Evolutionary conservation across 2,797 vertebrate species (phyloP), one percentile per base, ranked within the genome.

Genomic region (Onychomys torridus): DNA sequence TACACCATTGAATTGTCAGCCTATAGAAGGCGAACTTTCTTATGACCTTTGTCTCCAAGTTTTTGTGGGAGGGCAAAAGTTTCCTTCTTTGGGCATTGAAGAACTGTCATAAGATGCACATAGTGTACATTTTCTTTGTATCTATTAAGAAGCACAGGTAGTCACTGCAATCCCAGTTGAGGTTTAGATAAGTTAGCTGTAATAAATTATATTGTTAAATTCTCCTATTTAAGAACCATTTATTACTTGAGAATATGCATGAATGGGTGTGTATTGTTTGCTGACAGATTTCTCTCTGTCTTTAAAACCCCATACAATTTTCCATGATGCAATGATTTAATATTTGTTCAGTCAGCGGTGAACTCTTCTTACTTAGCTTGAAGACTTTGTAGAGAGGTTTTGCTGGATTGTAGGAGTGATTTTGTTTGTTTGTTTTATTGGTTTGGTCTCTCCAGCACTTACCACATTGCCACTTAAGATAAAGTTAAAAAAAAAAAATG

Each of bases 401-500:
- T 78, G 2, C 34, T 81, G 37, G 19, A 8, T 67, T 86, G 46
- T 59, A n/a, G 83, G 1, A 78, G 61, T 9, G n/a, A 63, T 84
- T 67, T 59, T 59, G 49, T 52, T 52, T 52, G 49, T 52, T 52
- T 67, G n/a, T 85, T 40, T 25, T 17, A 8, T 65, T 25, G 34
- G 32, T 37, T 90, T 81, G 17, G 2, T 92, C 61, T 88, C 71
- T 32, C 17, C 32, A 90, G 29, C 16, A 43, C 7, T 71, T 89
- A 52, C 25, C 21, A 57, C 55, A 59, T 49, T 75, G 34, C 0
- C 23, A 63, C 7, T 75, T 61, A 52, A 71, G 8, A 90, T 43
- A n/a, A 92, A 85, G 12, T 63, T 84, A 17, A 65, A 86, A 86
- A 76, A 86, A 76, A n/a, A n/a, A n/a, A n/a, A n/a, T n/a, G 27